Evolutionary conservation across 1,140 invertebrate genomes (phyloP).

Genomic region (Panagrolaimus sp.): DNA sequence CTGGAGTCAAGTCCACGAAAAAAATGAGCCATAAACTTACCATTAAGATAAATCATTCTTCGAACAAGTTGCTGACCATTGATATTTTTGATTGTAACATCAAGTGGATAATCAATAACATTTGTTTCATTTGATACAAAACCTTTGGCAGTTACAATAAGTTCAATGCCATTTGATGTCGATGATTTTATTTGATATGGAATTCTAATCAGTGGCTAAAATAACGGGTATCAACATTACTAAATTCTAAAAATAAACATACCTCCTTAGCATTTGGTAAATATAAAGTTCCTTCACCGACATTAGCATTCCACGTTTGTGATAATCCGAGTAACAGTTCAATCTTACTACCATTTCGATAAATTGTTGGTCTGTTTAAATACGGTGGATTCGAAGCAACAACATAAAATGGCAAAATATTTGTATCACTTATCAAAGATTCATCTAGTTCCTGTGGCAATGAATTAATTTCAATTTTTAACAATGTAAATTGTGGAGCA

Average conservation of each 20-base stretch:
- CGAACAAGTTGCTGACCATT: neutral
- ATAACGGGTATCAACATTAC: too few species aligned
- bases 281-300: neutral
- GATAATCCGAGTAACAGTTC: neutral
- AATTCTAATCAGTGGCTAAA: constrained; percentile 1
- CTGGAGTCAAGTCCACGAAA: too few species aligned
- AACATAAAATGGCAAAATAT: constrained; percentile 10
- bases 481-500: neutral
- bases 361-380: neutral
- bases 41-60: neutral
- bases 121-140: neutral
- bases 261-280: neutral
- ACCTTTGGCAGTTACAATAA: neutral
- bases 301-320: neutral
- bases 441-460: neutral
- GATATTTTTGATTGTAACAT: neutral
- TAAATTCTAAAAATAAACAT: too few species aligned
- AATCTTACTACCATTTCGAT: constrained; percentile 4
- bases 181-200: neutral
- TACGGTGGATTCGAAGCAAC: neutral
- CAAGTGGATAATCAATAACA: neutral
- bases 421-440: neutral
- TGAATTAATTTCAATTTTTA: neutral
- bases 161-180: neutral
- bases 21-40: neutral